These are phyloP conservation scores for Lipophrys pholis DNA, from an alignment of 2,113 vertebrate genomes.

Conservation along the genomic window DNA sequence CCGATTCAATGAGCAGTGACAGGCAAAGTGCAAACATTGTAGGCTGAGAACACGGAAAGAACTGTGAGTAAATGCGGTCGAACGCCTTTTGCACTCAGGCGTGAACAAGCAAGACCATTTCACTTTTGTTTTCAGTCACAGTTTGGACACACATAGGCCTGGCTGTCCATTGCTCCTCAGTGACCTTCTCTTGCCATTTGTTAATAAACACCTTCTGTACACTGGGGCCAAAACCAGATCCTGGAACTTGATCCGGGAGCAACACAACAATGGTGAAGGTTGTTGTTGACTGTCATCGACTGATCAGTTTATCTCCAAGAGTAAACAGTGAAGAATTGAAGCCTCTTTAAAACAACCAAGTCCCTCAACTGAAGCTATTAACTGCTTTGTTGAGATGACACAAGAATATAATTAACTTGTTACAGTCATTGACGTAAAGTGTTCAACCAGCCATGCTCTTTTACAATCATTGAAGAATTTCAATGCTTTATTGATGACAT, in stretches of 20 bases:
- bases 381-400: too few relatives aligned
- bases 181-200: background rate
- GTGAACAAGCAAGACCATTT: conserved; percentile 14
- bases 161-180: background rate
- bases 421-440: too few relatives aligned
- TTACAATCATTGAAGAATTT: background rate
- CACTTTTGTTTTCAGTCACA: conserved; percentile 2
- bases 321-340: too few relatives aligned
- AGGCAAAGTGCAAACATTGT: conserved; percentile 33
- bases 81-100: background rate
- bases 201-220: background rate
- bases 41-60: conserved; percentile 14
- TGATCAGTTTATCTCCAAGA: background rate
- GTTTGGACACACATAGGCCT: background rate
- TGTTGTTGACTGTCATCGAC: background rate
- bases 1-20: conserved; percentile 19
- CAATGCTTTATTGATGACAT: too few relatives aligned
- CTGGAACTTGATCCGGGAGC: conserved; percentile 16
- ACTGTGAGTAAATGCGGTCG: background rate
- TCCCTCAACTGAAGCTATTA: background rate
- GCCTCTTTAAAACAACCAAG: too few relatives aligned
- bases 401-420: too few relatives aligned
- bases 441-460: too few relatives aligned
- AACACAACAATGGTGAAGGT: background rate
- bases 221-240: conserved; percentile 29